Base-by-base conservation (phyloP, 2,797 vertebrate species). In the Coregonus suidteri region DNA sequence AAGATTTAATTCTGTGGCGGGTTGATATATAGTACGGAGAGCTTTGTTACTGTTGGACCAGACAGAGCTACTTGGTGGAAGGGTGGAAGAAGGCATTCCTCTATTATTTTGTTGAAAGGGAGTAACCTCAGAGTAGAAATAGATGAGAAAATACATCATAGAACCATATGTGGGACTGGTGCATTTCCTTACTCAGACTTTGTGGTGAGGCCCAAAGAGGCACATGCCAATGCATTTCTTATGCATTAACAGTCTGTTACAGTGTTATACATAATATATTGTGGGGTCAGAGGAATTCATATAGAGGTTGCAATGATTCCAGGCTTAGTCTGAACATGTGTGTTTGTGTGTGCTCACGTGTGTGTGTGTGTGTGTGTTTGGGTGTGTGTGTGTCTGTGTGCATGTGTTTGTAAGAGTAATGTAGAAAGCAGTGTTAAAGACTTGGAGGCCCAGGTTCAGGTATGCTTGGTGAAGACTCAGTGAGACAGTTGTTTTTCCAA, bases 41-140 rank as follows among this genome's bases (percentile, higher is more conserved):
- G 77, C 75, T 82, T 90, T 93, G 88, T 91, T 93, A 86, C 88
- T 88, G 80, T 90, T 91, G 89, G 88, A 93, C 82, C 79, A 59
- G 18, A 59, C 20, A 18, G 83, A 85, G 88, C 87, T 84, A 82
- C 81, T 76, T 59, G 77, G 35, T 71, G 80, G 73, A 88, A 82
- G 77, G 76, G 31, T 71, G 81, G 73, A 87, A 82, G 77, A 71
- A 37, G 16, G 70, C 75, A 79, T 82, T 82, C 77, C 76, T 80
- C 74, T 65, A 30, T 79, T 87, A 31, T 79, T 87, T 89, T 73
- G 81, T 87, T 82, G 70, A 68, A 79, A 82, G 74, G 56, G 66
- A 79, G 70, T 83, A 83, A 71, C 31, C 66, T 83, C 30, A 80
- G 82, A 81, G 62, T 68, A 59, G 77, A 74, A 74, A 73, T 53